Conservation (phyloP, 37 sponge, comb jelly and placozoan genomes). For the Chondrilla cf. caribensis region DNA sequence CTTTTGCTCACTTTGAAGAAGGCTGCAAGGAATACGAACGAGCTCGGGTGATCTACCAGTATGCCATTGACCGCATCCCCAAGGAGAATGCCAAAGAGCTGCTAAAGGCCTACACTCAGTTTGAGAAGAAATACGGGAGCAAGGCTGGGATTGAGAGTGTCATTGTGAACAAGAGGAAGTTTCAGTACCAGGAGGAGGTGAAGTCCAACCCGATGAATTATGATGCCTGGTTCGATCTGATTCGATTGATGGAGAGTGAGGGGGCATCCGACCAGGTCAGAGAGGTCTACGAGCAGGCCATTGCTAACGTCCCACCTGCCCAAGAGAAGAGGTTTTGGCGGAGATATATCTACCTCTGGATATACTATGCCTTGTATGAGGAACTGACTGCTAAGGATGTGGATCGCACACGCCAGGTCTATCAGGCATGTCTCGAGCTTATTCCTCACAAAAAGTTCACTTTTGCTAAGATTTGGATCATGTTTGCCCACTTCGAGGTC, state of each 20-base stretch:
- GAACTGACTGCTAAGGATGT: constrained; percentile 88
- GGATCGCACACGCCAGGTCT: constrained; percentile 86
- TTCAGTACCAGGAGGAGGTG: constrained; percentile 95
- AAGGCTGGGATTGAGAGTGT: constrained; percentile 92
- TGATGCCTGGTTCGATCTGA: constrained; percentile 98
- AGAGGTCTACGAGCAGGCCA: constrained; percentile 96
- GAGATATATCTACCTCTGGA: constrained; percentile 97
- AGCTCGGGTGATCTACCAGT: constrained; percentile 91
- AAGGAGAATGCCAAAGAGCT: constrained; percentile 88
- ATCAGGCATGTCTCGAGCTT: constrained; percentile 80
- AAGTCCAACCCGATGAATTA: constrained; percentile 91
- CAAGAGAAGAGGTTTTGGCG: constrained; percentile 94
- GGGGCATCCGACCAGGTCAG: constrained; percentile 62
- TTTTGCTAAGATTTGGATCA: constrained; percentile 97
- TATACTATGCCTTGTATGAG: constrained; percentile 96
- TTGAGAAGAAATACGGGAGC: constrained; percentile 96
- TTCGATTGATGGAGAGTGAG: constrained; percentile 89
- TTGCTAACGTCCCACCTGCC: constrained; percentile 90
- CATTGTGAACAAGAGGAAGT: constrained; percentile 86
- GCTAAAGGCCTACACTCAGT: constrained; percentile 88
- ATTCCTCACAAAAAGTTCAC: constrained; percentile 95
- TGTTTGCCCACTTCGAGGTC: constrained; percentile 95
- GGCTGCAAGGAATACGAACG: constrained; percentile 86
- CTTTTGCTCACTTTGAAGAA: constrained; percentile 96
- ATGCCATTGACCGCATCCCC: constrained; percentile 88